These are phyloP conservation scores for Dolomedes plantarius DNA, from an alignment of 2,888 invertebrate species.

Conservation along the genomic window DNA sequence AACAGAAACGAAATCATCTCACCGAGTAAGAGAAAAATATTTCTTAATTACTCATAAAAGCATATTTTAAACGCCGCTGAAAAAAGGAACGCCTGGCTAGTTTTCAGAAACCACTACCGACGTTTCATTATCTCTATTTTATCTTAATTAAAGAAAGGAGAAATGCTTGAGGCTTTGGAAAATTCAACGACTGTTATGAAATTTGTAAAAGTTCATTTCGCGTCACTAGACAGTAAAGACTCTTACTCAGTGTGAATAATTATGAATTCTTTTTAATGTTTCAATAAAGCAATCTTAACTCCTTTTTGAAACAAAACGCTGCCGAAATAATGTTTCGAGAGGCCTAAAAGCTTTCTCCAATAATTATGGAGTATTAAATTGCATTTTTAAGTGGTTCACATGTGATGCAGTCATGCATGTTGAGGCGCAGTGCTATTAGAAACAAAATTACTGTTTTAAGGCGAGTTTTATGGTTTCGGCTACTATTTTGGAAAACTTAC, in stretches of 20 bases:
- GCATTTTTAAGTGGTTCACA: no score
- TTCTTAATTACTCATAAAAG: conserved; percentile 39
- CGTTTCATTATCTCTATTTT: conserved; percentile 46
- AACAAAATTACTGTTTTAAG: no score
- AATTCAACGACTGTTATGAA: conserved; percentile 1
- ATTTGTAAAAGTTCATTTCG: conserved; percentile 13
- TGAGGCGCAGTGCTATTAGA: no score
- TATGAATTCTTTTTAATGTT: conserved; percentile 21
- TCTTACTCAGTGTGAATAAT: background rate
- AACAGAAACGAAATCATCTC: conserved; percentile 23
- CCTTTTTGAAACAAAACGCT: background rate
- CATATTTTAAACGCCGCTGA: conserved; percentile 5
- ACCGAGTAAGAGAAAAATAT: conserved; percentile 37
- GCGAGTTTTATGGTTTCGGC: no score
- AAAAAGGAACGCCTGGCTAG: conserved; percentile 48
- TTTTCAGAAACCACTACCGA: conserved; percentile 21
- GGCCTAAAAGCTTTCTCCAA: no score
- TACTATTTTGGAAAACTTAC: no score
- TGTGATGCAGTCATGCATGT: no score
- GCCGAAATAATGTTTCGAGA: no score
- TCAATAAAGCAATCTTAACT: conserved; percentile 2
- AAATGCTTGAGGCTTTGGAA: conserved; percentile 27
- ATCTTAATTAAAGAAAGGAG: conserved; percentile 52
- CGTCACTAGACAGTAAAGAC: background rate
- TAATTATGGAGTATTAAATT: no score